A percentile compares a stretch with the other conserved stretches of the same genome.
phyloP scores from a whole-genome alignment of 2,888 invertebrate species.

The Drosophila differens region DNA sequence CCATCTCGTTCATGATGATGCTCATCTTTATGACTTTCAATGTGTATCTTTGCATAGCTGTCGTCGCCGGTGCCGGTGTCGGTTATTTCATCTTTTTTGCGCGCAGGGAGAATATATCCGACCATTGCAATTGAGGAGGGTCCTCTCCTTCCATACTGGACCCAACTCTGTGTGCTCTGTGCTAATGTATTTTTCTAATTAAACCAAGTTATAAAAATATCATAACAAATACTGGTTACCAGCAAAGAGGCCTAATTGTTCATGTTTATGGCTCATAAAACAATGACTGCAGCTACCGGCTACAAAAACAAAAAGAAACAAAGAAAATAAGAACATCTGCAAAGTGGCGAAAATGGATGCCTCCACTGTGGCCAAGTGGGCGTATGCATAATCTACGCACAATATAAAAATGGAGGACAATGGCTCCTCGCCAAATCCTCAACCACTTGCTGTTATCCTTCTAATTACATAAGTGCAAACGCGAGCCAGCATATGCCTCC shows the following conservation, averaged over 20 bases:
- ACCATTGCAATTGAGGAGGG: slow-evolving; percentile 64
- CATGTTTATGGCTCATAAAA: slow-evolving; percentile 79
- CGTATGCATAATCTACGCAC: slow-evolving; percentile 40
- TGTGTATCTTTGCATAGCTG: slow-evolving; percentile 94
- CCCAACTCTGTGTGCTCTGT: slow-evolving; percentile 6
- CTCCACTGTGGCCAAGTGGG: slow-evolving; percentile 17
- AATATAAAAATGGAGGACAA: slow-evolving; percentile 6
- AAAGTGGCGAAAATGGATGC: slow-evolving; percentile 41
- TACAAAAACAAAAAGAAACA: slow-evolving; percentile 1
- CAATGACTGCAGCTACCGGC: slow-evolving; percentile 64
- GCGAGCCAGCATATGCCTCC: slow-evolving; percentile 4
- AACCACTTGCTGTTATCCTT: slow-evolving; percentile 27
- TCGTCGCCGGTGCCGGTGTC: slow-evolving; percentile 93
- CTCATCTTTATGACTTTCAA: slow-evolving; percentile 98
- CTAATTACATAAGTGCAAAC: slow-evolving; percentile 23
- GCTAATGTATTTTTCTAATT: slow-evolving; percentile 80
- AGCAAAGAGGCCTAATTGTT: slow-evolving; percentile 68
- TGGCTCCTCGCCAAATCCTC: neutral
- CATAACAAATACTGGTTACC: slow-evolving; percentile 51
- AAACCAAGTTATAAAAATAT: slow-evolving; percentile 70
- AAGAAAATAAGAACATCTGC: slow-evolving; percentile 34
- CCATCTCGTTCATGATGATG: slow-evolving; percentile 96
- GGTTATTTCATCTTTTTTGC: slow-evolving; percentile 96
- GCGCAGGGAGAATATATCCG: slow-evolving; percentile 28
- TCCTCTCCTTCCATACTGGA: neutral